Conservation (phyloP, 2,113 vertebrate species). For the Centropus unirufus region DNA sequence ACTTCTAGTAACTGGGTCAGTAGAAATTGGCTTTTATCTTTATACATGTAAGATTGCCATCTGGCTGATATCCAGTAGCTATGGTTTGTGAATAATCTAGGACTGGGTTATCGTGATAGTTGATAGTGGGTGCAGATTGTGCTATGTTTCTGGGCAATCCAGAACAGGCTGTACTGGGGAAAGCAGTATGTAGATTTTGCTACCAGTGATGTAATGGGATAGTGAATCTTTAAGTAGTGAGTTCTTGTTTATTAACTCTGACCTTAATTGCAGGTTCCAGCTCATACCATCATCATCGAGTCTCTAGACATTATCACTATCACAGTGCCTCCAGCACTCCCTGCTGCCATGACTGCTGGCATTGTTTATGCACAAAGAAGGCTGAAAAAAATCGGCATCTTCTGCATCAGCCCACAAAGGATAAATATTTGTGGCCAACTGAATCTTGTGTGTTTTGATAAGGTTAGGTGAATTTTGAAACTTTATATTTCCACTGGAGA, state of each 20-base stretch:
- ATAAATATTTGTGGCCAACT: slow-evolving; percentile 98
- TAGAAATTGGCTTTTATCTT: neutral
- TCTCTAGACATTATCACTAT: slow-evolving; percentile 98
- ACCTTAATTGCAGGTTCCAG: slow-evolving; percentile 77
- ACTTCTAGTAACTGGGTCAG: too few species aligned
- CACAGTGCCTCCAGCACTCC: slow-evolving; percentile 95
- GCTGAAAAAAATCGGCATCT: slow-evolving; percentile 90
- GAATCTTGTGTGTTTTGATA: slow-evolving; percentile 97
- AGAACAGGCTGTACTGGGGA: neutral
- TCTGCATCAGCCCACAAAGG: slow-evolving; percentile 97
- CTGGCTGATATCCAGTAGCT: neutral
- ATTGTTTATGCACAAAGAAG: slow-evolving; percentile 96
- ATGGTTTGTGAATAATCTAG: neutral
- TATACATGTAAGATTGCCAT: neutral
- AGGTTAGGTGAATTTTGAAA: slow-evolving; percentile 78
- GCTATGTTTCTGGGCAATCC: neutral
- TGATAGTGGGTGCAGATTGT: neutral
- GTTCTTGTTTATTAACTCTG: neutral
- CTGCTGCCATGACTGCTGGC: slow-evolving; percentile 96
- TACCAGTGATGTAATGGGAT: neutral
- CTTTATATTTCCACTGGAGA: neutral
- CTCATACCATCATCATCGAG: slow-evolving; percentile 88
- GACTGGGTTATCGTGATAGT: neutral
- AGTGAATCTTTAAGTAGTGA: neutral
- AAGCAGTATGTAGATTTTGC: neutral